Conservation (phyloP, 1,140 invertebrate genomes). For the Plodia interpunctella region DNA sequence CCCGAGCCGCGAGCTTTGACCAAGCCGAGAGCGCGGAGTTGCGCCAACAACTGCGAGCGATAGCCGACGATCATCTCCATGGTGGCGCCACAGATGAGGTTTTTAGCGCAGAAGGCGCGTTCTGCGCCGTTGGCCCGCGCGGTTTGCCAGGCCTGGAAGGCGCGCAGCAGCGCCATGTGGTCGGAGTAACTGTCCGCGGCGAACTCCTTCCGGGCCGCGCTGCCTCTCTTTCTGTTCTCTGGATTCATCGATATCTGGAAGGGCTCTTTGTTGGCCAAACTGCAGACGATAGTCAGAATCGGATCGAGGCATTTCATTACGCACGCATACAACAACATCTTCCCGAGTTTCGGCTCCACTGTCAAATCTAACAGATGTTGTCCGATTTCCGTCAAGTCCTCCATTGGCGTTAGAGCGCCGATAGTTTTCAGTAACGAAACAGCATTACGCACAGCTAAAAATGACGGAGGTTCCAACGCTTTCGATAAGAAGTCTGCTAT, state of each 20-base stretch:
- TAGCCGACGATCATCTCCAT: constrained; percentile 92
- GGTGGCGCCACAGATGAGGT: constrained; percentile 87
- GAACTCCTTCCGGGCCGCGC: constrained; percentile 82
- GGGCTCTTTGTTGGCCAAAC: constrained; percentile 89
- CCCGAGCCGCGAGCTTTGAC: constrained; percentile 86
- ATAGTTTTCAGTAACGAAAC: constrained; percentile 89
- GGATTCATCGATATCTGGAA: constrained; percentile 87
- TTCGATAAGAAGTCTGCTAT: constrained; percentile 89
- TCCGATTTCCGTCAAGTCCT: constrained; percentile 88
- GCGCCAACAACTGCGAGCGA: constrained; percentile 88
- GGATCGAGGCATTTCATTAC: constrained; percentile 97
- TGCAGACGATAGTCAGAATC: constrained; percentile 93
- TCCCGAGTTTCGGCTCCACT: constrained; percentile 92
- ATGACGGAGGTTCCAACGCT: constrained; percentile 91
- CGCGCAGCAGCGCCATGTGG: constrained; percentile 91
- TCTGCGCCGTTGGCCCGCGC: constrained; percentile 84
- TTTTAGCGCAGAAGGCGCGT: constrained; percentile 85
- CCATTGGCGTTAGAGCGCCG: constrained; percentile 88
- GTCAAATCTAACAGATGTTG: constrained; percentile 92
- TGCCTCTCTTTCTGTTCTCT: constrained; percentile 80
- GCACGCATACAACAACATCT: constrained; percentile 94
- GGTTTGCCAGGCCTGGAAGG: constrained; percentile 89
- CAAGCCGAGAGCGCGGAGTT: constrained; percentile 90
- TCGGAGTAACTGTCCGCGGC: constrained; percentile 90
- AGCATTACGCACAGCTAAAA: constrained; percentile 85